Evolutionary conservation across 2,888 invertebrate genomes (phyloP).

Genomic region (Cryptus armator): DNA sequence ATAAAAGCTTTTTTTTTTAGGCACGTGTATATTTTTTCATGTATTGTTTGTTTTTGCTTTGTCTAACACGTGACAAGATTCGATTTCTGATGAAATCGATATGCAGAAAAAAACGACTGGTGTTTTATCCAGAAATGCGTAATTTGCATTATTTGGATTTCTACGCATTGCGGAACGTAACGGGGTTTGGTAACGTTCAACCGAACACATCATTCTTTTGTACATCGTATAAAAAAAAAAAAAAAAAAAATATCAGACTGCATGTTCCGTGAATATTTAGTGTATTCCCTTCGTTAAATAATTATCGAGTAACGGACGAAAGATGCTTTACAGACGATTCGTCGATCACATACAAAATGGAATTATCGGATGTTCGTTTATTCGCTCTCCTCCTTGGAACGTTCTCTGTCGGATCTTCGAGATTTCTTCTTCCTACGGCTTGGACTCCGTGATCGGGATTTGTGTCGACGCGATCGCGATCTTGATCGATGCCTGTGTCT

Average conservation of each 20-base stretch:
- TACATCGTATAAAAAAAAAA: constrained; percentile 18
- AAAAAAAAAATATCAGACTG: constrained; percentile 15
- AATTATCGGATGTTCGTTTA: constrained; percentile 77
- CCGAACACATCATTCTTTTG: constrained; percentile 39
- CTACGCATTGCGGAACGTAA: constrained; percentile 29
- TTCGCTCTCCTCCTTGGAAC: constrained; percentile 90
- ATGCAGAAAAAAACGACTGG: constrained; percentile 13
- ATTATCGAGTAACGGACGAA: constrained; percentile 15
- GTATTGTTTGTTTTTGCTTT: background rate
- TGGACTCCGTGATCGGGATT: constrained; percentile 90
- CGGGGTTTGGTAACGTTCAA: background rate
- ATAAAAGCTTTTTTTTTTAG: constrained; percentile 21
- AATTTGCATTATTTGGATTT: constrained; percentile 25
- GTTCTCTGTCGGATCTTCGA: constrained; percentile 89
- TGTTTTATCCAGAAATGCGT: background rate
- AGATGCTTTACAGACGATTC: constrained; percentile 32
- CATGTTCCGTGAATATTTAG: constrained; percentile 44
- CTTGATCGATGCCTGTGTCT: constrained; percentile 85
- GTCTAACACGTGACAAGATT: constrained; percentile 40
- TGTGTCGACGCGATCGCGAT: constrained; percentile 88
- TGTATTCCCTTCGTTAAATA: constrained; percentile 26
- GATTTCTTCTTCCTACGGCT: constrained; percentile 90
- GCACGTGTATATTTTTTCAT: constrained; percentile 45
- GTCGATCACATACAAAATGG: constrained; percentile 56
- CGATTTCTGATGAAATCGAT: constrained; percentile 48